These are phyloP conservation scores for Paraplagusia blochii DNA, from an alignment of 2,113 vertebrate genomes.

Conservation along the genomic window DNA sequence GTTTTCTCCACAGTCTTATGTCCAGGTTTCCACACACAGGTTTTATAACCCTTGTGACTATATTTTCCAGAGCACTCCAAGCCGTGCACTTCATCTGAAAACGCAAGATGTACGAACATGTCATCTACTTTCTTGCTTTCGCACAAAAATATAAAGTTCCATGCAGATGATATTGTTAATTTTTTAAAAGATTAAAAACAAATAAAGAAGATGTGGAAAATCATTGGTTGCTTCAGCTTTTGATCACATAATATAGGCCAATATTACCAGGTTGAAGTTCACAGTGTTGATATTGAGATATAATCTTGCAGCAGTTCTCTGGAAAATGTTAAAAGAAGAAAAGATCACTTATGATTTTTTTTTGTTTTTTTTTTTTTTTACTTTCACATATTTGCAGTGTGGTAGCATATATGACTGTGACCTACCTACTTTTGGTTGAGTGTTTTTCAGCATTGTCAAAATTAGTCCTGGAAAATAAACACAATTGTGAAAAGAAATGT, in stretches of 20 bases:
- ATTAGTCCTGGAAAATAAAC: too few species aligned
- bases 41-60: accelerated
- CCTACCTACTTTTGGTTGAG: too few species aligned
- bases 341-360: background rate
- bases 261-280: constrained; percentile 36
- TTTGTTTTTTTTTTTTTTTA: background rate
- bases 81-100: constrained; percentile 56
- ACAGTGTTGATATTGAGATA: constrained; percentile 26
- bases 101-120: too few species aligned
- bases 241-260: constrained; percentile 2
- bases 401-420: too few species aligned
- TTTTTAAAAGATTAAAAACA: too few species aligned
- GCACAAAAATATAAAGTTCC: too few species aligned
- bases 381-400: too few species aligned
- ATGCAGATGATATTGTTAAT: too few species aligned
- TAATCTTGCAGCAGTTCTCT: background rate
- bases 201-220: background rate
- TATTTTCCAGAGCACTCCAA: constrained; percentile 58
- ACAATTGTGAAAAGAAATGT: too few species aligned
- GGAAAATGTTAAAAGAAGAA: constrained; percentile 8
- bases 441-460: too few species aligned
- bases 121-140: too few species aligned
- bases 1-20: constrained; percentile 5
- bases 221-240: background rate
- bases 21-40: constrained; percentile 61